These are phyloP conservation scores for Chlamydotis undulata DNA, from an alignment of 2,113 vertebrate genomes.

Conservation along the genomic window DNA sequence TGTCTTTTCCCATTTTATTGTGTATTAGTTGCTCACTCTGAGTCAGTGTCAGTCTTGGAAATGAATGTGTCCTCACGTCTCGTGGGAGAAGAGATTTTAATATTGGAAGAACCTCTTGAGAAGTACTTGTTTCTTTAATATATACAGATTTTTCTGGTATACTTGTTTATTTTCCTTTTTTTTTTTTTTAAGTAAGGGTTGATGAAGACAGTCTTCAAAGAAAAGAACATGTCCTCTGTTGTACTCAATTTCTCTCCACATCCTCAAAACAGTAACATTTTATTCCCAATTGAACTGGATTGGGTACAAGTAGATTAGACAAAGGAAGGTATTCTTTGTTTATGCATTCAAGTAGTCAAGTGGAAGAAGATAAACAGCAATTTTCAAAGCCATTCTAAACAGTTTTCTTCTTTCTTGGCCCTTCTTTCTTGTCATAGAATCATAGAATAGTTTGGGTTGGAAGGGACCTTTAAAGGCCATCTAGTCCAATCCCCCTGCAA, in stretches of 20 bases:
- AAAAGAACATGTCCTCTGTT: not conserved
- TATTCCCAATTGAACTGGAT: not conserved
- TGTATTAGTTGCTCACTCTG: constrained; percentile 17
- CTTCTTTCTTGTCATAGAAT: not conserved
- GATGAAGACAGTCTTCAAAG: not conserved
- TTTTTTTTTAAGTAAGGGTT: not conserved
- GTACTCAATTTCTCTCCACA: not conserved
- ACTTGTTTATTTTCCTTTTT: not conserved
- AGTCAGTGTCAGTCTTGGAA: not conserved
- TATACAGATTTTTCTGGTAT: not conserved
- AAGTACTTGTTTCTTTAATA: not conserved
- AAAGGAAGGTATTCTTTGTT: not conserved
- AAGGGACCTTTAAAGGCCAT: too few relatives aligned
- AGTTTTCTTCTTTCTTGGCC: not conserved
- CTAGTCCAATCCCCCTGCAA: too few relatives aligned
- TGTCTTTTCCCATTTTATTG: constrained; percentile 22
- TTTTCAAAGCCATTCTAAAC: not conserved
- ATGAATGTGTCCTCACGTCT: not conserved
- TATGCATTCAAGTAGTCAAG: not conserved
- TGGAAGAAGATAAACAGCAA: not conserved
- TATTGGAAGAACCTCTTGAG: constrained; percentile 5
- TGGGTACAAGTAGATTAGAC: not conserved
- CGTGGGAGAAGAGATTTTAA: not conserved
- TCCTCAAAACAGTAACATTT: not conserved
- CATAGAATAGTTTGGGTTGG: too few relatives aligned